Evolutionary conservation across 1,140 invertebrate genomes (phyloP).

Genomic region (Drosophila sechellia): DNA sequence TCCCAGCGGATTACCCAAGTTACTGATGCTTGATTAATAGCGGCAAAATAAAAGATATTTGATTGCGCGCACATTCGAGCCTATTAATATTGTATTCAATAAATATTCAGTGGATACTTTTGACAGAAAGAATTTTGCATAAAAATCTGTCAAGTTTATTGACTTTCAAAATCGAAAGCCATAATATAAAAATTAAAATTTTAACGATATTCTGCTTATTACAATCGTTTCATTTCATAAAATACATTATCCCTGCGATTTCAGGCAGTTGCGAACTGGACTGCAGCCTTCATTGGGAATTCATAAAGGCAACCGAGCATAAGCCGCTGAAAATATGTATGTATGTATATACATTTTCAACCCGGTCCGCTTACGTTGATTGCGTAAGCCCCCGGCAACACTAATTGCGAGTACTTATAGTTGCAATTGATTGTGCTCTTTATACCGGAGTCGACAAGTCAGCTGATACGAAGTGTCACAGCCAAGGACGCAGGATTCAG

Average conservation of each 20-base stretch:
- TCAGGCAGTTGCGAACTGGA: background rate
- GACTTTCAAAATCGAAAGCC: background rate
- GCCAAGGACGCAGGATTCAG: slow-evolving; percentile 3
- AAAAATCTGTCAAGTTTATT: background rate
- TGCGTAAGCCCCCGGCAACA: slow-evolving; percentile 23
- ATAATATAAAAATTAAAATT: background rate
- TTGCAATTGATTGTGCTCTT: slow-evolving; percentile 49
- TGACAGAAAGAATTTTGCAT: background rate
- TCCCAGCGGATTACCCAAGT: background rate
- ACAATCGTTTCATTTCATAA: background rate
- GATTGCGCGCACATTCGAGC: too few species aligned
- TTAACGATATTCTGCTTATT: too few species aligned
- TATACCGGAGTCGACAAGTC: slow-evolving; percentile 25
- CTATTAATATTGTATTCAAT: background rate
- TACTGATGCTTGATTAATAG: background rate
- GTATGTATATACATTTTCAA: slow-evolving; percentile 10
- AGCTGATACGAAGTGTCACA: slow-evolving; percentile 14
- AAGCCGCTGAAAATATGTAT: slow-evolving; percentile 10
- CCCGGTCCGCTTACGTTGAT: slow-evolving; percentile 28
- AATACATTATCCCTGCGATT: slow-evolving; percentile 8
- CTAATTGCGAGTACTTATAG: slow-evolving; percentile 48
- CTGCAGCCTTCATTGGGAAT: slow-evolving; percentile 25
- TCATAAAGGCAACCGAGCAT: slow-evolving; percentile 22
- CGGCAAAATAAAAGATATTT: background rate
- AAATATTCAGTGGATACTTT: background rate